These are phyloP conservation scores for Mormyrus proboscirostris DNA, from an alignment of 2,797 vertebrate genomes.

Conservation along the genomic window DNA sequence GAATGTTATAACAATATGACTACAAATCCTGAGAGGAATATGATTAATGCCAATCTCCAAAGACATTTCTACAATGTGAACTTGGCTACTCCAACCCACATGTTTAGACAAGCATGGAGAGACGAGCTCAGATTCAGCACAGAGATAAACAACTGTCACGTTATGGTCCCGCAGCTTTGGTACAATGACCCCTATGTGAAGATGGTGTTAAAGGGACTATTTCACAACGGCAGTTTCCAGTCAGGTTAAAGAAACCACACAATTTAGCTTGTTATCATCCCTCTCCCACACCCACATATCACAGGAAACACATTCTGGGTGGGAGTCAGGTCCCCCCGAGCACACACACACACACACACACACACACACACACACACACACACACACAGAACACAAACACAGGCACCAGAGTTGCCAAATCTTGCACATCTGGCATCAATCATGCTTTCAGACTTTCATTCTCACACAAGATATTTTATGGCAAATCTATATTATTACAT, in stretches of 20 bases:
- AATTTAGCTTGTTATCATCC: background rate
- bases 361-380: no score
- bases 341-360: no score
- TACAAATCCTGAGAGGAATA: background rate
- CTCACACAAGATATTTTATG: background rate
- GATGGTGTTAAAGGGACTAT: background rate
- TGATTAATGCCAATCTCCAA: background rate
- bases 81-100: background rate
- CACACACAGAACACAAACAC: background rate
- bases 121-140: background rate
- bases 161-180: background rate
- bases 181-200: background rate
- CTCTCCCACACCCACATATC: background rate
- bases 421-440: background rate
- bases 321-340: background rate
- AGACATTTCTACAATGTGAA: background rate
- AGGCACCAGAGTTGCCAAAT: background rate
- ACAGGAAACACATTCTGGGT: background rate
- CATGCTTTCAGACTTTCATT: background rate
- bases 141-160: background rate
- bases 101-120: background rate
- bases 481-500: background rate
- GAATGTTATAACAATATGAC: background rate
- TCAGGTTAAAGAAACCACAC: background rate
- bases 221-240: background rate